phyloP scores from a whole-genome alignment of 2,797 vertebrate species.

The Parauchenoglanis ngamensis region DNA sequence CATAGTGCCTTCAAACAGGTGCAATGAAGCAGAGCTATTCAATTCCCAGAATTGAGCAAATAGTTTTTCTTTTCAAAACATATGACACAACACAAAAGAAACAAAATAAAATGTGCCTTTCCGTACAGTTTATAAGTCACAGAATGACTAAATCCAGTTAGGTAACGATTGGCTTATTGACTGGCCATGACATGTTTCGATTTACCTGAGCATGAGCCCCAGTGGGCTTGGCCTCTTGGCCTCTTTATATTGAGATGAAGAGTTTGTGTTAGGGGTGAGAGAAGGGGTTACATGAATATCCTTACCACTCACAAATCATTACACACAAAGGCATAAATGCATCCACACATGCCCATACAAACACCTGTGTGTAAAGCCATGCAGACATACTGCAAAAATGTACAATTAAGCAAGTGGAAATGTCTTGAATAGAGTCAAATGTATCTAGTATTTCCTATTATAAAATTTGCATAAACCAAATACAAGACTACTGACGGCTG shows the following conservation, averaged over 20 bases:
- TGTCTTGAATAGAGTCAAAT: neutral
- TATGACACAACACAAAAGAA: neutral
- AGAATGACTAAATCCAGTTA: constrained; percentile 58
- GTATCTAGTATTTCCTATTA: neutral
- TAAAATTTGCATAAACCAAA: neutral
- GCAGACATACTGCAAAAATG: neutral
- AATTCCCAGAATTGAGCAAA: neutral
- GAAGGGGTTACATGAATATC: neutral
- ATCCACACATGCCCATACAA: constrained; percentile 23
- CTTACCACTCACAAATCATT: neutral
- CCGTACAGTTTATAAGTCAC: constrained; percentile 31
- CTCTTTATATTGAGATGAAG: neutral
- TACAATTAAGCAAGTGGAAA: neutral
- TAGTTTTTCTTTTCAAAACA: neutral
- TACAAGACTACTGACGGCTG: neutral
- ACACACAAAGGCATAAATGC: constrained; percentile 26
- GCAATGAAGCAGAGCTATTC: neutral
- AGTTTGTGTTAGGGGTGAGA: neutral
- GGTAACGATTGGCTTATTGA: constrained; percentile 57
- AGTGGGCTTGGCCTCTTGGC: constrained; percentile 17
- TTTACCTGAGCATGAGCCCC: constrained; percentile 40
- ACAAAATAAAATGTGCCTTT: constrained; percentile 43
- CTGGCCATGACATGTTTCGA: constrained; percentile 40
- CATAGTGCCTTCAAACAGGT: constrained; percentile 1
- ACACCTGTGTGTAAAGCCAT: constrained; percentile 44